Evolutionary conservation across 2,888 invertebrate species (phyloP), one percentile per base, ranked within the genome.

Genomic region (Argyresthia albistria): DNA sequence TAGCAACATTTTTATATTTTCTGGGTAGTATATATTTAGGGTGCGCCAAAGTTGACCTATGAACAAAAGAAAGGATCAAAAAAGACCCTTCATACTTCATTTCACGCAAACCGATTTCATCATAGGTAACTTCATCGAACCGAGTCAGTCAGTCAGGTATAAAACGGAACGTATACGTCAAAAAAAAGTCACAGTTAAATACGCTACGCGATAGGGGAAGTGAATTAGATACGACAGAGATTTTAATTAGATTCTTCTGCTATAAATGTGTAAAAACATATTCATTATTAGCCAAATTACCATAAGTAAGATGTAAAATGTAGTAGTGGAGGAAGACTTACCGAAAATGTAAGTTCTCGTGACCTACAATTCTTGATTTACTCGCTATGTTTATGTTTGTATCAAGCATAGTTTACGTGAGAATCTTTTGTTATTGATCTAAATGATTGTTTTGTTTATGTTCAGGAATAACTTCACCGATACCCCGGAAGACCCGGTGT

Each of bases 391-490:
- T 62, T 58, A 62, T 76, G 69, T 76, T 70, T 69, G 59, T 58
- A 58, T 47, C 35, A 35, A 47, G 47, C 16, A 42, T 43, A 9
- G 10, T n/a, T 43, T 25, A 10, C 37, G 6, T 11, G 10, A n/a
- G 43, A 25, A 15, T 42, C 12, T 25, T 16, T 50, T 50, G 43
- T 50, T 47, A 47, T 47, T 25, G 10, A 10, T 0, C 3, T 47
- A 35, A 47, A 59, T 62, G 52, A 25, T 60, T 60, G 58, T 62
- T 63, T 65, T 62, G 53, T 62, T 56, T 63, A 50, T 67, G 62
- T 70, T 56, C 60, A 84, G 86, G 86, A 71, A 72, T 56, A 84
- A 83, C 66, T 59, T 66, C 61, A 81, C 76, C 60, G 69, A 61
- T 59, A 66, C 62, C 53, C 56, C 63, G 58, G 76, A 71, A 55